phyloP scores from a whole-genome alignment of 2,797 vertebrate species.

The Rhinophrynus dorsalis region DNA sequence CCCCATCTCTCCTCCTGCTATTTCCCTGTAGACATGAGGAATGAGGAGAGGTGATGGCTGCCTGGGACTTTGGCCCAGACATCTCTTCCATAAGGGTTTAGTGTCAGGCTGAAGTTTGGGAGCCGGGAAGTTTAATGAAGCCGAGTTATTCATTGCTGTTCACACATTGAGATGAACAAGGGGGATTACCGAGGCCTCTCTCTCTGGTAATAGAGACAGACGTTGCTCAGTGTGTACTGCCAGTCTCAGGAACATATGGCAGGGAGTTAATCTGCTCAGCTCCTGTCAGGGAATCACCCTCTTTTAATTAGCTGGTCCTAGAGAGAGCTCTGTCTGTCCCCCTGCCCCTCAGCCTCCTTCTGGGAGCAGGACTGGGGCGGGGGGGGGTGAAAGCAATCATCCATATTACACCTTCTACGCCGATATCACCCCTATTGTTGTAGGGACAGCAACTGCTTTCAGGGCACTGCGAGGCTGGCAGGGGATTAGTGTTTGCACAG shows the following conservation, averaged over 20 bases:
- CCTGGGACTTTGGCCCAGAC: too few species aligned
- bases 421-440: neutral
- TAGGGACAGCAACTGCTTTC: neutral
- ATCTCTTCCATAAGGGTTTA: too few species aligned
- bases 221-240: constrained; percentile 12
- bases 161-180: constrained; percentile 41
- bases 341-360: neutral
- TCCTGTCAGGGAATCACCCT: constrained; percentile 14
- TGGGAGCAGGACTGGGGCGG: neutral
- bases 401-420: constrained; percentile 2
- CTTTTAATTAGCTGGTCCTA: constrained; percentile 29
- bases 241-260: constrained; percentile 33
- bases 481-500: too few species aligned
- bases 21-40: too few species aligned
- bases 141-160: constrained; percentile 33
- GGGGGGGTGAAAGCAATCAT: neutral
- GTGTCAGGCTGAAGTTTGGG: neutral
- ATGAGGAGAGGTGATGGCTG: too few species aligned
- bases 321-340: neutral
- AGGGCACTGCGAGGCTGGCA: too few species aligned
- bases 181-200: constrained; percentile 21
- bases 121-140: neutral
- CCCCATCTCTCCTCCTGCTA: too few species aligned
- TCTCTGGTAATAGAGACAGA: constrained; percentile 18
- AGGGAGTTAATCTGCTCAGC: constrained; percentile 34